These are phyloP conservation scores for Bothrops alternatus DNA, from an alignment of 2,797 vertebrate genomes.

Conservation along the genomic window DNA sequence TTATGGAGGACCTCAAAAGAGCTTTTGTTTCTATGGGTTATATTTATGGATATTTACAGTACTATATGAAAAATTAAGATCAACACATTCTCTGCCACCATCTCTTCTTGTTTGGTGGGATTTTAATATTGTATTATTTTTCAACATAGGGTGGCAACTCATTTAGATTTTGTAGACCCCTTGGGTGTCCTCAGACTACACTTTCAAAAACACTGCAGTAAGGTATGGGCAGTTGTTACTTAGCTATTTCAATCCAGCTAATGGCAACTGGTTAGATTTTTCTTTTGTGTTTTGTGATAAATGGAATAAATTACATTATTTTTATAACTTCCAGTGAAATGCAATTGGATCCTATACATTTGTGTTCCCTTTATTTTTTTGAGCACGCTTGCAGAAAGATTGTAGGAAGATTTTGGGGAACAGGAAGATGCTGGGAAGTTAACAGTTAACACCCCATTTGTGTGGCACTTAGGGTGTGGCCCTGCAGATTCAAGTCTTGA, in stretches of 20 bases:
- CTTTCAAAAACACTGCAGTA: neutral
- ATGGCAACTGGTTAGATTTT: neutral
- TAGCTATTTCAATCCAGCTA: neutral
- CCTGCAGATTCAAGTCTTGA: neutral
- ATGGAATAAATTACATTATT: neutral
- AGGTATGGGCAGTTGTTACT: neutral
- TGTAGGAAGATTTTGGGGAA: neutral
- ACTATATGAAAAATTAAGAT: neutral
- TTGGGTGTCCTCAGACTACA: neutral
- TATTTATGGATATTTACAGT: neutral
- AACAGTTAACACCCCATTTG: neutral
- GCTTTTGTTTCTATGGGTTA: neutral
- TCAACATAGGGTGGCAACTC: neutral
- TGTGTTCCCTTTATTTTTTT: too few species aligned
- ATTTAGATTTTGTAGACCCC: neutral
- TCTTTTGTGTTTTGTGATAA: neutral
- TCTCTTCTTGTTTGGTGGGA: neutral
- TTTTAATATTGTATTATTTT: neutral
- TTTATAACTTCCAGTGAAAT: neutral
- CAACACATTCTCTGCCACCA: neutral
- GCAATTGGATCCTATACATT: neutral
- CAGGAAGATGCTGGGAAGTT: neutral
- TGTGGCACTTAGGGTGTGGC: neutral
- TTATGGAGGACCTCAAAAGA: neutral
- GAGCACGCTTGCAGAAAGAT: neutral